Base-by-base conservation (phyloP, 1,140 invertebrate genomes). In the Drosophila simulans region DNA sequence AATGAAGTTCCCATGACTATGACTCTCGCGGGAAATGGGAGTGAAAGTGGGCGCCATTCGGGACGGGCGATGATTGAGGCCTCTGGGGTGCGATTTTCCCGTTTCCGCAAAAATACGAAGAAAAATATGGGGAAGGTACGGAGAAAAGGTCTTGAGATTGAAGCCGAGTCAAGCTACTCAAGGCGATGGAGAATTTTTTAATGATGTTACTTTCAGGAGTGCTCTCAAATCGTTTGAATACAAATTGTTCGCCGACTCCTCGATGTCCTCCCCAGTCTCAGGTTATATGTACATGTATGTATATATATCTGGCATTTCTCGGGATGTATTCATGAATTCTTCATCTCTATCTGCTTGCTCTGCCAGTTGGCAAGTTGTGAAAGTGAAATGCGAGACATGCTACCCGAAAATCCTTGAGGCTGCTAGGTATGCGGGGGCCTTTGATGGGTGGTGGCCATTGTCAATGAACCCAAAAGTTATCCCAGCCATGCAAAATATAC, bases 381-480 rank as follows among this genome's bases (percentile, higher is more conserved):
- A 79, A 83, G 80, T 84, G 80, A 83, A 83, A 83, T 84, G 80
- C 59, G 54, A 82, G 76, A 79, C 68, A 59, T 58, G 68, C 59
- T 37, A 55, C 54, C 20, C 55, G 37, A 68, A 68, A 65, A 68
- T 68, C 64, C 64, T 65, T 65, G 54, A 42, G 77, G 59, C 66
- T 65, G 52, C 40, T 35, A 37, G 66, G 35, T 20, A 40, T 54
- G 27, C 17, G 34, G 35, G 27, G 64, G 10, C 4, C 17, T 20
- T 12, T 35, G 53, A 12, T 25, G 15, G 59, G 17, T n/a, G 49
- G 35, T 48, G 64, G 35, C 65, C 52, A 71, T 71, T 71, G 68
- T 71, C 68, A 57, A 70, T 70, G 68, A 70, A 71, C 52, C 68
- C 68, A 49, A 70, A 71, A 71, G 52, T 70, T 71, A 46, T 71